Evolutionary conservation across 2,113 vertebrate genomes (phyloP), one percentile per base, ranked within the genome.

Genomic region (Sorex araneus): DNA sequence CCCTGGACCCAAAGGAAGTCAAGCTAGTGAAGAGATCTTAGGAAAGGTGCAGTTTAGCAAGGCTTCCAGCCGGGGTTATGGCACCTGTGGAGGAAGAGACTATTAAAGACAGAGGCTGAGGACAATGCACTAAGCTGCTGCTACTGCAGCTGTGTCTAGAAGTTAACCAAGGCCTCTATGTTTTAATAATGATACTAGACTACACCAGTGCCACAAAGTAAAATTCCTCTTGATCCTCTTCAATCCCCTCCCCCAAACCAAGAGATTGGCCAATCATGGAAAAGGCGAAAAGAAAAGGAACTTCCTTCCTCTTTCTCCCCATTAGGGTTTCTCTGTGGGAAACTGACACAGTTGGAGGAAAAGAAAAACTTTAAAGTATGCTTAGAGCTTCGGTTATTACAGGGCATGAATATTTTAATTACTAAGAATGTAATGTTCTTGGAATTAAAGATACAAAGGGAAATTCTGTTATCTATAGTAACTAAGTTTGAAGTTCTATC

Each of bases 191-290:
- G 13, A 34, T 12, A 12, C 57, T 45, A 34, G 7, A n/a, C 13
- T 6, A 3, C 2, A 28, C 2, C n/a, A 27, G 11, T 15, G 8
- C 2, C 34, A 8, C 60, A 5, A 9, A 8, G 7, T 3, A 36
- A 36, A 47, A 40, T 15, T 23, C 9, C 1, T 28, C 34, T 45
- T 45, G 5, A 54, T 13, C 16, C 40, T 54, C 40, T 11, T 3
- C 6, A 6, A 0, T 18, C 28, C 4, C 15, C 19, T 21, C 16
- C 19, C 28, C 32, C 32, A 45, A 21, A 57, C 13, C 43, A 28
- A 78, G 50, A 78, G 8, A 40, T 28, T 25, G 36, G 4, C 27
- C 1, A 43, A 19, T 34, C 28, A 7, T 18, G 25, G 19, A 12
- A 63, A 91, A 34, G 18, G 2, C 16, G 9, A 32, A 30, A 18